Evolutionary conservation across 2,797 vertebrate species (phyloP).

Genomic region (Percopsis omiscomaycus): DNA sequence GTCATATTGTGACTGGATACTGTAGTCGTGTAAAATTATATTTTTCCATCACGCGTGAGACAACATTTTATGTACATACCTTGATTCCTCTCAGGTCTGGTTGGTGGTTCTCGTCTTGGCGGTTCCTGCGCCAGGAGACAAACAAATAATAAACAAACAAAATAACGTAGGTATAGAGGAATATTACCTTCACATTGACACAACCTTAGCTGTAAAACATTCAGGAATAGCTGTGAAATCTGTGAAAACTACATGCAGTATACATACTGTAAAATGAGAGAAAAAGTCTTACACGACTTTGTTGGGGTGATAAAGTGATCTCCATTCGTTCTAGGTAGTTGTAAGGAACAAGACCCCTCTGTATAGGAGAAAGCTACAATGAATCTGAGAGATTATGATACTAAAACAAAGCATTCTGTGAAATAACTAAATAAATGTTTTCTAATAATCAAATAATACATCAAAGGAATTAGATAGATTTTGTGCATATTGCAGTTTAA

Average conservation of each 20-base stretch:
- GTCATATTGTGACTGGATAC: background rate
- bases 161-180: background rate
- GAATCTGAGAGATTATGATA: background rate
- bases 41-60: background rate
- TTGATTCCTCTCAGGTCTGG: slow-evolving; percentile 61
- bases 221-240: background rate
- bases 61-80: slow-evolving; percentile 31
- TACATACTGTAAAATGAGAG: background rate
- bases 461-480: too few relatives aligned
- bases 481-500: background rate
- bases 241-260: background rate
- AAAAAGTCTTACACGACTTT: slow-evolving; percentile 55
- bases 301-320: slow-evolving; percentile 72
- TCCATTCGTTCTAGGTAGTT: slow-evolving; percentile 90
- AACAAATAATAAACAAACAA: background rate
- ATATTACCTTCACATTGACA: background rate
- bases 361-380: slow-evolving; percentile 6
- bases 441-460: too few relatives aligned
- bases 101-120: slow-evolving; percentile 58
- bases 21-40: background rate
- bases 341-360: slow-evolving; percentile 94
- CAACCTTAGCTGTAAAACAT: too few relatives aligned
- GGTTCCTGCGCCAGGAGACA: slow-evolving; percentile 10
- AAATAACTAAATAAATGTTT: background rate
- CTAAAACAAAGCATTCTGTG: background rate